These are phyloP conservation scores for Pterophyllum scalare DNA, from an alignment of 2,113 vertebrate genomes.

Conservation along the genomic window DNA sequence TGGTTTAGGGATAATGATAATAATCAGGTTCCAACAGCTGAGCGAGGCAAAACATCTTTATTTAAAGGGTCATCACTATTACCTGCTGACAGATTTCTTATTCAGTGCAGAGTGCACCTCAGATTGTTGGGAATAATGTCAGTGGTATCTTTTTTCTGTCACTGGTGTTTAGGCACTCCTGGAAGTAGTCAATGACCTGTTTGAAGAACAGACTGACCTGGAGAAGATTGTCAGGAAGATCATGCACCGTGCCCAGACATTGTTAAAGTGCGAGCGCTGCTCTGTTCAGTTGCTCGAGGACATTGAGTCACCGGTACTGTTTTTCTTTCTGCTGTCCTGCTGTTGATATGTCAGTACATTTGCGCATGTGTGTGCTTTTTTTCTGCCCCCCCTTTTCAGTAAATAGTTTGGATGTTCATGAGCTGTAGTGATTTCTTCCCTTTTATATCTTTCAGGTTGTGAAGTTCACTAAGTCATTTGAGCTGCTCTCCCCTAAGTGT, in stretches of 20 bases:
- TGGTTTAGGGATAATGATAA: conserved; percentile 47
- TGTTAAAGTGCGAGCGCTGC: conserved; percentile 96
- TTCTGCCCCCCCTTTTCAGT: not conserved
- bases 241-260: conserved; percentile 97
- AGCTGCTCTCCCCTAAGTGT: conserved; percentile 97
- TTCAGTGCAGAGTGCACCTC: conserved; percentile 5
- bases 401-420: not conserved
- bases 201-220: conserved; percentile 98
- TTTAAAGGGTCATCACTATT: conserved; percentile 29
- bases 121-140: conserved; percentile 15
- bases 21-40: conserved; percentile 37
- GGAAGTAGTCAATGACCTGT: conserved; percentile 98
- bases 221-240: conserved; percentile 99
- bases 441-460: conserved; percentile 87
- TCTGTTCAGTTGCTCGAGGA: conserved; percentile 97
- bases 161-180: conserved; percentile 86
- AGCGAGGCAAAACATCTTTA: conserved; percentile 27
- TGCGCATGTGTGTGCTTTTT: conserved; percentile 4
- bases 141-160: conserved; percentile 26
- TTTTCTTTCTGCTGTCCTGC: conserved; percentile 20
- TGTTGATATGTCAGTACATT: conserved; percentile 13
- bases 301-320: conserved; percentile 93
- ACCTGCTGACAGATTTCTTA: conserved; percentile 24
- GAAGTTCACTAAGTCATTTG: conserved; percentile 99
- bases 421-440: conserved; percentile 12